phyloP scores from a whole-genome alignment of 2,888 invertebrate genomes.

The Pristionchus arcanus region DNA sequence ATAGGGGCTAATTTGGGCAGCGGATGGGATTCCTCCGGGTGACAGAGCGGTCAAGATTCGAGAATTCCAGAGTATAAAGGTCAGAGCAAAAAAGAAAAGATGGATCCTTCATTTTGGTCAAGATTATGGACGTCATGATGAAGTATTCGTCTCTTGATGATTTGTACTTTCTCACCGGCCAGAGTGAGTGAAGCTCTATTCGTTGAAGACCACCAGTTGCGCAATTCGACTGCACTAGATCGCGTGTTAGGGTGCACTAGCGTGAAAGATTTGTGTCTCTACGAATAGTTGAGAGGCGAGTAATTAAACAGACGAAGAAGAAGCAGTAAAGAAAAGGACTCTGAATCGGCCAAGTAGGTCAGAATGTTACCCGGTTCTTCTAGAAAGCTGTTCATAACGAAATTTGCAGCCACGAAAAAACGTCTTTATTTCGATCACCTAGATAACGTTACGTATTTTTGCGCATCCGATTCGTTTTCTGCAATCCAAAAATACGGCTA shows the following conservation, averaged over 20 bases:
- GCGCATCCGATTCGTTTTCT: no score
- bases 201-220: background rate
- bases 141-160: no score
- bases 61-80: no score
- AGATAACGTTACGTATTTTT: no score
- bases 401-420: background rate
- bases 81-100: background rate
- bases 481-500: no score
- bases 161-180: background rate
- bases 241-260: slow-evolving; percentile 6
- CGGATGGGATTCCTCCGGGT: background rate
- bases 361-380: no score
- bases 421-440: no score
- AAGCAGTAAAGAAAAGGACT: background rate
- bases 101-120: no score
- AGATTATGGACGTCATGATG: no score
- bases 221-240: background rate
- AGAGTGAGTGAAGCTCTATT: background rate
- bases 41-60: no score
- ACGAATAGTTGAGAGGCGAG: background rate
- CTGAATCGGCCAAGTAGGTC: no score
- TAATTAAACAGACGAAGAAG: slow-evolving; percentile 1
- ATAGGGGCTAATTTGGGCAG: background rate
- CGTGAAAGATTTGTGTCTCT: background rate
- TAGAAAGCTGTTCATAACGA: background rate